Evolutionary conservation across 2,888 invertebrate genomes (phyloP), one percentile per base, ranked within the genome.

Genomic region (Tinea pellionella): DNA sequence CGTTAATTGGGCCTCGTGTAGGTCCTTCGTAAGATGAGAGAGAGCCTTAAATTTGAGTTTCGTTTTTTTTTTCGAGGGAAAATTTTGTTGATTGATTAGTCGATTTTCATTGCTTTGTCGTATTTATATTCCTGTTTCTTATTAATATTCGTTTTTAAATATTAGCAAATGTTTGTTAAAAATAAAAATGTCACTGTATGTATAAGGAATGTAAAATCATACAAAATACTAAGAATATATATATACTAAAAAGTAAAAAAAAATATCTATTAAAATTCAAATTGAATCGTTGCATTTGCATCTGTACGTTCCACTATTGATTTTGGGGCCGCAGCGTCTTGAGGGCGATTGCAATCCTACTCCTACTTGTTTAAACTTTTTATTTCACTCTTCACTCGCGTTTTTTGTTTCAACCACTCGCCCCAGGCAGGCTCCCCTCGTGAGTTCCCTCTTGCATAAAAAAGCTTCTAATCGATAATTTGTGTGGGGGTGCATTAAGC

Each of bases 391-490:
- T 84, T 80, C 86, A 79, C 83, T 78, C 80, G 73, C 74, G 81
- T 85, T 87, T 87, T 87, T 87, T 87, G 87, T 87, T 87, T 87
- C 87, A 85, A 78, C 85, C 81, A 77, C 79, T 78, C 85, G 77
- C 86, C 86, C 83, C 73, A 73, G 69, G 75, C 69, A 67, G 69
- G 69, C 76, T 76, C 86, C 86, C 87, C 80, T 74, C 63, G 77
- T 76, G 78, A 72, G 79, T 68, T 80, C 86, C 84, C 87, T 87
- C 87, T 87, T 87, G 87, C 87, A 87, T 87, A 87, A 87, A 87
- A 87, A 87, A 87, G 87, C 85, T 83, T 81, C 86, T 87, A 87
- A 87, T 87, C 87, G 87, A 87, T 87, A 87, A 87, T 87, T 87
- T 87, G 81, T 87, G 84, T 87, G 87, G 87, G 84, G 86, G 87